Percentiles rank a stretch among this genome's conserved stretches.
These are phyloP conservation scores for Trachythela sp. DNA, from an alignment of 64 coral and sea anemone species.

Conservation along the genomic window DNA sequence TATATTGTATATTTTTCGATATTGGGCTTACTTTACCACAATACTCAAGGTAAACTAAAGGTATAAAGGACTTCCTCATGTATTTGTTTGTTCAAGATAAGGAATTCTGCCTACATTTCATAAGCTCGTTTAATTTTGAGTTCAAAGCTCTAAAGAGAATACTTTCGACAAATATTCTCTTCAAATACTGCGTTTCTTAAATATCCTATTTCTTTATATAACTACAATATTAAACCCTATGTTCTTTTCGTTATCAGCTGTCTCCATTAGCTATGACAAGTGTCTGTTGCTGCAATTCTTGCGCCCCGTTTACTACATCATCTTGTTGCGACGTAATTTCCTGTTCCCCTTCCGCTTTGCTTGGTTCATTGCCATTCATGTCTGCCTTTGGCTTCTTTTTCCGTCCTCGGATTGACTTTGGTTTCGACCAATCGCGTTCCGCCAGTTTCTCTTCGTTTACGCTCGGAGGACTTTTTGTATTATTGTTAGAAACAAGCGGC, in stretches of 20 bases:
- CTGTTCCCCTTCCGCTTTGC: background rate
- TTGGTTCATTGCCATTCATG: background rate
- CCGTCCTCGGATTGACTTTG: background rate
- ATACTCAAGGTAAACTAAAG: too few species aligned
- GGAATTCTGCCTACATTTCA: too few species aligned
- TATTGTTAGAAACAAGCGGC: background rate
- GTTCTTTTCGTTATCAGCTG: background rate
- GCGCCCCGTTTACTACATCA: background rate
- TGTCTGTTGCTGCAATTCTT: background rate
- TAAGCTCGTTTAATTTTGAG: too few species aligned
- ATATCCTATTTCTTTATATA: background rate
- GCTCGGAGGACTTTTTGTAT: background rate
- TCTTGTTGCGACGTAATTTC: background rate
- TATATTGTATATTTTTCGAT: too few species aligned
- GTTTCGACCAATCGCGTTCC: background rate
- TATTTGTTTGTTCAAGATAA: too few species aligned
- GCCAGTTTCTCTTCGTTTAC: background rate
- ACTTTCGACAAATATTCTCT: too few species aligned
- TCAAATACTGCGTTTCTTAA: too few species aligned
- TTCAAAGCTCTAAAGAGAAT: too few species aligned
- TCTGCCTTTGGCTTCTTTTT: background rate
- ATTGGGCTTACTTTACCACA: too few species aligned
- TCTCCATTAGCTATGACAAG: background rate
- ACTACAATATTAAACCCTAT: background rate
- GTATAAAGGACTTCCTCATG: too few species aligned